Evolutionary conservation across 1,140 invertebrate species (phyloP).

Genomic region (Tetraneura akinire): DNA sequence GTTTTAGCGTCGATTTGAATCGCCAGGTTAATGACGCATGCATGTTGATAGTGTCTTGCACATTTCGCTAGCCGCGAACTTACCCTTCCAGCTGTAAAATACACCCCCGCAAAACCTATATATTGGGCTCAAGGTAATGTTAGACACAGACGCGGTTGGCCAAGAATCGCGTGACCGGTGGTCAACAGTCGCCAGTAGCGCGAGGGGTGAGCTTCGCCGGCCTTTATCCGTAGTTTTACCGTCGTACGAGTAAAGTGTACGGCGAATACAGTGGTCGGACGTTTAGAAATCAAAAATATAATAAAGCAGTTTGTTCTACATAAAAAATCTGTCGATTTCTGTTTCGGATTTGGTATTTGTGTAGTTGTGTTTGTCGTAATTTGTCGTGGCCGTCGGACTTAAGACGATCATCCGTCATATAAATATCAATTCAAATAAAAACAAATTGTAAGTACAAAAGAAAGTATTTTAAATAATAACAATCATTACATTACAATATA

Average conservation of each 20-base stretch:
- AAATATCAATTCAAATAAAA: background rate
- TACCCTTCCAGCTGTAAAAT: conserved; percentile 5
- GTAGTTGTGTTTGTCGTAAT: too few relatives aligned
- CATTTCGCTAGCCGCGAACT: background rate
- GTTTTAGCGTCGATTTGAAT: background rate
- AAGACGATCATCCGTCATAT: background rate
- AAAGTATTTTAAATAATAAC: too few relatives aligned
- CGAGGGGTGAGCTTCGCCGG: conserved; percentile 22
- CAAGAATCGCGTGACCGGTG: conserved; percentile 45
- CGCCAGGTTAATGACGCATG: conserved; percentile 1
- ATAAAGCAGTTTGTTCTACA: background rate
- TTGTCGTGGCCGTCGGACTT: background rate
- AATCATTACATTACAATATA: too few relatives aligned
- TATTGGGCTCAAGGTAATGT: conserved; percentile 40
- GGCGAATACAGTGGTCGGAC: background rate
- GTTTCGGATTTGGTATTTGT: too few relatives aligned
- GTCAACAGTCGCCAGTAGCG: conserved; percentile 41
- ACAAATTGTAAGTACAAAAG: background rate
- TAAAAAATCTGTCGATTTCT: background rate
- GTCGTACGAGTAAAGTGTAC: background rate
- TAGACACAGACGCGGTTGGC: conserved; percentile 35
- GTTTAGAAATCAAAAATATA: background rate
- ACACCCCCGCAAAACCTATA: background rate
- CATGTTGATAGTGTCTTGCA: conserved; percentile 20
- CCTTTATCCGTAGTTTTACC: conserved; percentile 24